Evolutionary conservation across 2,797 vertebrate genomes (phyloP).

Genomic region (Picus viridis): DNA sequence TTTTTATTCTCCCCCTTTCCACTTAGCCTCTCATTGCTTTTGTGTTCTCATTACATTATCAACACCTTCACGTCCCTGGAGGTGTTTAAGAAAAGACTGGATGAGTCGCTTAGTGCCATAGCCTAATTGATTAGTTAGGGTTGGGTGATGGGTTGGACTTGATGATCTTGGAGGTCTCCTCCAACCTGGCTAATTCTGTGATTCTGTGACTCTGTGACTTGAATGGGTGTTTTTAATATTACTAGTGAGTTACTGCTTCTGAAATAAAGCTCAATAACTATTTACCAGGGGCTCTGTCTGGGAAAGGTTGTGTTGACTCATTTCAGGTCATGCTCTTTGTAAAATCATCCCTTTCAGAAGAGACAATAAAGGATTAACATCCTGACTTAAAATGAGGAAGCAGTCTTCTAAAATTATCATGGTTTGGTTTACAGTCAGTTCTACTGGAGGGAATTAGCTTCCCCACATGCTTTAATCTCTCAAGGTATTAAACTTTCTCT

Average conservation of each 20-base stretch:
- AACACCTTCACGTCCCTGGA: too few species aligned
- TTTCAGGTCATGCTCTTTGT: constrained; percentile 31
- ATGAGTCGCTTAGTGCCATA: too few species aligned
- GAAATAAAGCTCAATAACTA: constrained; percentile 47
- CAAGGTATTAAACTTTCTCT: constrained; percentile 40
- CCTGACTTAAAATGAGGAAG: neutral
- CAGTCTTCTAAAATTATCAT: neutral
- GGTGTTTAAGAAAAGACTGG: too few species aligned
- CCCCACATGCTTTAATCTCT: neutral
- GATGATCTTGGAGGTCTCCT: too few species aligned
- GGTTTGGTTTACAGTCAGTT: neutral
- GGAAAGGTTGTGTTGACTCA: constrained; percentile 24
- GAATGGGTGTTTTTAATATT: constrained; percentile 11
- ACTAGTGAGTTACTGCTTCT: neutral
- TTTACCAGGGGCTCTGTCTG: neutral
- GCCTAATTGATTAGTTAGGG: too few species aligned
- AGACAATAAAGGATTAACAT: neutral
- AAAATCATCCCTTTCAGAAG: constrained; percentile 1
- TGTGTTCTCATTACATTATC: too few species aligned
- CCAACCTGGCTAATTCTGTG: too few species aligned
- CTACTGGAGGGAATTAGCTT: neutral
- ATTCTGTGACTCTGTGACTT: neutral
- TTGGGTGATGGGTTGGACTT: too few species aligned
- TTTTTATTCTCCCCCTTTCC: too few species aligned
- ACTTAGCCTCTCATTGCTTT: too few species aligned